phyloP scores from a whole-genome alignment of 2,113 vertebrate genomes.

The Paradisaea rubra region DNA sequence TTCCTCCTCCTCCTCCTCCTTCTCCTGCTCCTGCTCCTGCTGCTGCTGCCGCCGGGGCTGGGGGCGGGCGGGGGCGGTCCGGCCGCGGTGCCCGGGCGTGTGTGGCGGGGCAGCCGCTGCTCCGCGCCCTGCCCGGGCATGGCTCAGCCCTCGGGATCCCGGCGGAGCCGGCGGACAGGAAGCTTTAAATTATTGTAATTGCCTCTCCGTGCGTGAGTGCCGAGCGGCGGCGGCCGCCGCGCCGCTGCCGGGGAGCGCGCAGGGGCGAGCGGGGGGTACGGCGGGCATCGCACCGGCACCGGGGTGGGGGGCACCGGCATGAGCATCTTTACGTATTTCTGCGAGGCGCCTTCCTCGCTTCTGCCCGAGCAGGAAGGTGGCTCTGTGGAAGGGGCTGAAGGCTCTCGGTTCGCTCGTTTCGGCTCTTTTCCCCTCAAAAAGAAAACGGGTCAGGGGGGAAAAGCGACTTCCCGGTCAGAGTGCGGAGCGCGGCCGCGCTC shows the following conservation, averaged over 20 bases:
- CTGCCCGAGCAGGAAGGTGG: background rate
- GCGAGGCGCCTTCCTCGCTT: background rate
- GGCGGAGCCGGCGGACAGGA: conserved; percentile 57
- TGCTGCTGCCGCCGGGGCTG: background rate
- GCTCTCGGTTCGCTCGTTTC: background rate
- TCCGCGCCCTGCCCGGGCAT: background rate
- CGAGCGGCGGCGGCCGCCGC: conserved; percentile 14
- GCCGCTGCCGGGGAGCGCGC: background rate
- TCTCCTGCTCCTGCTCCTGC: background rate
- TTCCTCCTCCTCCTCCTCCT: background rate
- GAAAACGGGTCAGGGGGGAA: background rate
- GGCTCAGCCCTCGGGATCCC: conserved; percentile 32
- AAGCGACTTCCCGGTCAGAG: background rate
- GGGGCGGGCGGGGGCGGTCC: background rate
- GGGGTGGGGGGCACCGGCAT: background rate
- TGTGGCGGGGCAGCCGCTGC: background rate
- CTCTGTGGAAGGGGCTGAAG: background rate
- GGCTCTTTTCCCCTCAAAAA: background rate
- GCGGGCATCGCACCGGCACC: background rate
- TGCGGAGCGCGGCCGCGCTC: background rate
- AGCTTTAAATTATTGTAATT: conserved; percentile 64
- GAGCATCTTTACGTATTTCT: background rate
- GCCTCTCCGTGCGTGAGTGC: conserved; percentile 30
- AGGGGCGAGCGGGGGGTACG: background rate
- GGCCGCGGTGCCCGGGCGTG: background rate